Percentiles rank a stretch among this genome's conserved stretches.
phyloP scores from a whole-genome alignment of 2,888 invertebrate species.

The Anorthoa munda region DNA sequence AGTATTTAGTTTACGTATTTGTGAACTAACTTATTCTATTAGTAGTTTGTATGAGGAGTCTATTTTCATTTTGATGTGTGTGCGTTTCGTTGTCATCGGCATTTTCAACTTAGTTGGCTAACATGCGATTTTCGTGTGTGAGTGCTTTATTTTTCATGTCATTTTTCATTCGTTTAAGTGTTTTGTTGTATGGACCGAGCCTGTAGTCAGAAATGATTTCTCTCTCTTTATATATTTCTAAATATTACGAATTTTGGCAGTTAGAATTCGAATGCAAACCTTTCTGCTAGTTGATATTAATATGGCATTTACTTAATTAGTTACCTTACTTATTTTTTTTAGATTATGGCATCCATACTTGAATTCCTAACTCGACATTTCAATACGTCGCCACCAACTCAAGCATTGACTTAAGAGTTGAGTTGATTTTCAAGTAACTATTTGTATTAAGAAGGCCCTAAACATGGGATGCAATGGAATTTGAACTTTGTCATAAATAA shows the following conservation, averaged over 20 bases:
- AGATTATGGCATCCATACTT: neutral
- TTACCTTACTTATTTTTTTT: conserved; percentile 13
- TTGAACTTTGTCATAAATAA: too few species aligned
- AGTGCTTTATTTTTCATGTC: conserved; percentile 53
- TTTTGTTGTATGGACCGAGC: conserved; percentile 38
- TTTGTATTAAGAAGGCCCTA: too few species aligned
- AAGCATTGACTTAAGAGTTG: too few species aligned
- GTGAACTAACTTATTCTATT: conserved; percentile 57
- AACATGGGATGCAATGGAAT: too few species aligned
- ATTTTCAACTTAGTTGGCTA: conserved; percentile 51
- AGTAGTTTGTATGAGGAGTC: conserved; percentile 40
- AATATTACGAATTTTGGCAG: neutral
- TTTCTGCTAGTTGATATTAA: conserved; percentile 18
- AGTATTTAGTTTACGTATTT: conserved; percentile 43
- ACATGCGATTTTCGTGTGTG: conserved; percentile 45
- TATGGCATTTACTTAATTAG: conserved; percentile 62
- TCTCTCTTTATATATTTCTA: neutral
- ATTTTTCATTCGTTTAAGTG: conserved; percentile 57
- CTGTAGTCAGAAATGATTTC: conserved; percentile 22
- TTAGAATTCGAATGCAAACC: conserved; percentile 3
- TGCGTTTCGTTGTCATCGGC: conserved; percentile 48
- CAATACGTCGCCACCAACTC: too few species aligned
- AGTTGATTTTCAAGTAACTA: too few species aligned
- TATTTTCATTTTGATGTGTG: conserved; percentile 52
- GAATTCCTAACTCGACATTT: too few species aligned